Conservation (phyloP, 1,140 invertebrate genomes). For the Lanistes nyassanus region DNA sequence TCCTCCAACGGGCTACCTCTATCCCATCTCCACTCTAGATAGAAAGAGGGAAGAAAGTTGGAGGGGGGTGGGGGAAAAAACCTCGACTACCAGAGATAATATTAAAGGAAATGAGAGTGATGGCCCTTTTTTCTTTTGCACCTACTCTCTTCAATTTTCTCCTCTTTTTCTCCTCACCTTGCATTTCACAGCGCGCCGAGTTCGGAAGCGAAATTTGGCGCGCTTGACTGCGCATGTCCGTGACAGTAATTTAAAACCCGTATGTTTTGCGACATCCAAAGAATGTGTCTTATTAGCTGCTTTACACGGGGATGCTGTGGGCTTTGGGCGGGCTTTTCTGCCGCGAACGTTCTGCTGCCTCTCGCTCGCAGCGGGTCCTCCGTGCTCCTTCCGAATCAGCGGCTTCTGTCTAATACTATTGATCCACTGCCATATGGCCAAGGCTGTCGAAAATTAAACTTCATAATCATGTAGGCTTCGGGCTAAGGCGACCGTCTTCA, state of each 20-base stretch:
- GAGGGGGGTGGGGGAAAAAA: neutral
- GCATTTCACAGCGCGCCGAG: neutral
- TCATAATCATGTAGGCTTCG: slow-evolving; percentile 1
- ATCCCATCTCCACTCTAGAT: too few species aligned
- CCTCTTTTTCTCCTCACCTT: too few species aligned
- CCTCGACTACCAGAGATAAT: too few species aligned
- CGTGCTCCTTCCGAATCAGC: neutral
- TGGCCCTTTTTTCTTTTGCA: too few species aligned
- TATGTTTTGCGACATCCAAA: neutral
- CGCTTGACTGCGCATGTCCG: neutral
- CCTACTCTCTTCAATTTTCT: too few species aligned
- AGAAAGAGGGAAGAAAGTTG: neutral
- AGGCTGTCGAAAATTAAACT: slow-evolving; percentile 16
- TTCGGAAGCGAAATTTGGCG: neutral
- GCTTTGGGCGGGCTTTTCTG: neutral
- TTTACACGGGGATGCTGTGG: neutral
- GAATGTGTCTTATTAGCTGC: slow-evolving; percentile 6
- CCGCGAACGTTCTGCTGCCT: neutral
- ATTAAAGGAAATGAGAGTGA: too few species aligned
- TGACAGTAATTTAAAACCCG: neutral
- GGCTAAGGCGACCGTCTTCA: neutral
- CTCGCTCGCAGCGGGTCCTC: too few species aligned
- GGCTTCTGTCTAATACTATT: slow-evolving; percentile 20
- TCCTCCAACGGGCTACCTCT: too few species aligned
- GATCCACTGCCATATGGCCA: slow-evolving; percentile 12